phyloP scores from a whole-genome alignment of 2,888 invertebrate species.

The Melanargia galathea region DNA sequence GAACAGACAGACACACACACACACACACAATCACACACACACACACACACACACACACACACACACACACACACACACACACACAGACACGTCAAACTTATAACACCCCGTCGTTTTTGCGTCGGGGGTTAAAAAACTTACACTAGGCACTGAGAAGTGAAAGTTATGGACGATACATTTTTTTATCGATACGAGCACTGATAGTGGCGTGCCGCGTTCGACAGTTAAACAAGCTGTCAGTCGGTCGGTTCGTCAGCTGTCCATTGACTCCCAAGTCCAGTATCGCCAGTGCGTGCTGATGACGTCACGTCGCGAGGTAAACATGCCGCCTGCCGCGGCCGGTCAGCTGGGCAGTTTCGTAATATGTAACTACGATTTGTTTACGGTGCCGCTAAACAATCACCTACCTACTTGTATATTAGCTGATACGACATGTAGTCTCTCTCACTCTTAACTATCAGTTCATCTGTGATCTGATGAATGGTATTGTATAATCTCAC shows the following conservation, averaged over 20 bases:
- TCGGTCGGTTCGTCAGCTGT: conserved; percentile 2
- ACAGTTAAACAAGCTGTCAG: neutral
- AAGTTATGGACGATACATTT: conserved; percentile 5
- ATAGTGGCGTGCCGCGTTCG: neutral
- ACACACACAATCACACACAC: no score
- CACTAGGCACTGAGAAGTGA: no score
- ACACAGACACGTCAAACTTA: no score
- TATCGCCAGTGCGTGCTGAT: neutral
- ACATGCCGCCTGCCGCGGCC: neutral
- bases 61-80: no score
- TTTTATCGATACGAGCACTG: neutral
- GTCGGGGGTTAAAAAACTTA: no score
- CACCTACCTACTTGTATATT: neutral
- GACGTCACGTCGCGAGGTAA: conserved; percentile 6
- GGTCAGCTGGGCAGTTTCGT: neutral
- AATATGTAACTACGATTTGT: neutral
- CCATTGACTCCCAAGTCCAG: neutral
- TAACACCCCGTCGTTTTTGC: no score
- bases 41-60: no score
- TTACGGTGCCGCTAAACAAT: neutral
- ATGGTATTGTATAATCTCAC: no score
- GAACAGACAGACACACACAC: no score
- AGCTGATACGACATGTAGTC: neutral
- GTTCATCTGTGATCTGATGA: neutral
- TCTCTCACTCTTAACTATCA: no score